Base-by-base conservation (phyloP, 2,888 invertebrate species). In the Andrena bicolor region DNA sequence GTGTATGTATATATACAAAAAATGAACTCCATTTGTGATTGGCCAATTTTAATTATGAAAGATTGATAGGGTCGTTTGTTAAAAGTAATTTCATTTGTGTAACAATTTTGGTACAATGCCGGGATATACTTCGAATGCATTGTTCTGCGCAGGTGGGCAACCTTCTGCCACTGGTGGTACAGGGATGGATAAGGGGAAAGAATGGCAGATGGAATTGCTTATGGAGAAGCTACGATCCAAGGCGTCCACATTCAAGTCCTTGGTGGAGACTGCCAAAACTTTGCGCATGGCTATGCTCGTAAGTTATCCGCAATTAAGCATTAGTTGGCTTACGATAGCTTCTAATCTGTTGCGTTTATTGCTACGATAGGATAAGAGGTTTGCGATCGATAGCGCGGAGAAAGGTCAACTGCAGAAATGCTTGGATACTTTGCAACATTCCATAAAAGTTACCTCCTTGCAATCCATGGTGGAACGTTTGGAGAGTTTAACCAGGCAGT, bases 221-320 rank as follows among this genome's bases (percentile, higher is more conserved):
- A 98, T 99, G 98, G 98, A 99, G 93, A 97, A 97, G 92, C 94
- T 99, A 71, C 96, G 98, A 77, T 97, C 97, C 60, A 98, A 98
- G 94, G 96, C 97, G 83, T 95, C 96, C 70, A 97, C 97, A 87
- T 96, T 96, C 89, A 98, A 97, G 94, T 96, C 97, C 83, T 96
- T 98, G 93, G 95, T 96, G 78, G 98, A 99, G 93, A 97, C 97
- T 85, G 97, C 98, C 26, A 98, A 98, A 94, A 97, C 97, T 89
- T 96, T 98, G 88, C 96, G 98, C 89, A 97, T 98, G 96, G 96
- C 97, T 76, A 95, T 98, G 94, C 95, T 98, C 94, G 97, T 97
- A 95, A 92, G 95, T 94, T 32, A n/a, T 10, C 56, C 65, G 3
- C n/a, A 30, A 16, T 26, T 0, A 35, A 61, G 41, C 86, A 73